Conservation (phyloP, 2,113 vertebrate species). For the Glareola pratincola region DNA sequence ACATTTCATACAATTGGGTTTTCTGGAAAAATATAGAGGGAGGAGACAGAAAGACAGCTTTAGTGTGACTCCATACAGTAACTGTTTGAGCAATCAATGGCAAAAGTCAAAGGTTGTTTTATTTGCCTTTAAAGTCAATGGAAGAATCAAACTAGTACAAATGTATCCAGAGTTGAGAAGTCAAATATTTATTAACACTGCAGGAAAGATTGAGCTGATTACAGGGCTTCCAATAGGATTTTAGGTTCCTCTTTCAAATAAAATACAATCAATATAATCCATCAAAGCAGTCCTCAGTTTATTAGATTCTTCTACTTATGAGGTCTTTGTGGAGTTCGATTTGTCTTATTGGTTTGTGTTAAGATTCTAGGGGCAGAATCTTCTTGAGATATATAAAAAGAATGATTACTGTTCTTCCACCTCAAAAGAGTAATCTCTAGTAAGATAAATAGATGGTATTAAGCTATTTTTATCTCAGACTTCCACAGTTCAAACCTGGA, state of each 20-base stretch:
- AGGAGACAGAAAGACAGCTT: not conserved
- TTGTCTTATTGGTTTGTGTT: slow-evolving; percentile 23
- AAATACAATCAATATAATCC: slow-evolving; percentile 31
- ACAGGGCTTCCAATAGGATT: not conserved
- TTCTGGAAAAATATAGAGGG: not conserved
- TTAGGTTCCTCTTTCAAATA: slow-evolving; percentile 32
- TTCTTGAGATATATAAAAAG: not conserved
- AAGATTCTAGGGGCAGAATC: not conserved
- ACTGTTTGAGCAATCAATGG: slow-evolving; percentile 67
- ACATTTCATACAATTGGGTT: not conserved
- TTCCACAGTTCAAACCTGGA: not conserved
- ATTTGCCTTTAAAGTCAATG: slow-evolving; percentile 67
- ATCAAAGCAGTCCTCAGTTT: not conserved
- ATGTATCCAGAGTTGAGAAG: slow-evolving; percentile 67
- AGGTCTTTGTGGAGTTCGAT: slow-evolving; percentile 26
- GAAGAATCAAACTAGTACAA: slow-evolving; percentile 68
- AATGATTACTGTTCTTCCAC: not conserved
- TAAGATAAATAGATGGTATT: not conserved
- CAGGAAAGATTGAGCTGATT: slow-evolving; percentile 20
- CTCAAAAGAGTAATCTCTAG: not conserved
- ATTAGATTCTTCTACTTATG: slow-evolving; percentile 39
- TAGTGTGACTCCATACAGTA: not conserved
- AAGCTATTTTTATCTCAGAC: not conserved
- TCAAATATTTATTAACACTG: slow-evolving; percentile 57
- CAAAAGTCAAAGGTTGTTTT: slow-evolving; percentile 74